Conservation (phyloP, 2,113 vertebrate genomes). For the Cyanoliseus patagonus region DNA sequence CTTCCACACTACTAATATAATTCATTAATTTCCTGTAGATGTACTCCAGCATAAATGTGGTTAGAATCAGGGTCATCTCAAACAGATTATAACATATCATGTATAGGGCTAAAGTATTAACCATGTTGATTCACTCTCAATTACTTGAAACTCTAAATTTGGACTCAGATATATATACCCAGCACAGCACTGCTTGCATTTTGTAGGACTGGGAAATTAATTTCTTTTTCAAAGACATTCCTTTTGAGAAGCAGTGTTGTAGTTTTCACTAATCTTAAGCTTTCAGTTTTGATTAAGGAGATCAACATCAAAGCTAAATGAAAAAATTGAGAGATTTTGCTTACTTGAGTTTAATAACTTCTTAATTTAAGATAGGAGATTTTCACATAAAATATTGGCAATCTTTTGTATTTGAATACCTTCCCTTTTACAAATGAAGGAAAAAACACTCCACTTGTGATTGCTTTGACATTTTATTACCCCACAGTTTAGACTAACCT, state of each 20-base stretch:
- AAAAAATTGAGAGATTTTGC: constrained; percentile 21
- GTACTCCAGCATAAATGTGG: background rate
- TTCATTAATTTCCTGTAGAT: background rate
- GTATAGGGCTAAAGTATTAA: background rate
- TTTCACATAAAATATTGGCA: constrained; percentile 2
- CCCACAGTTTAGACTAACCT: background rate
- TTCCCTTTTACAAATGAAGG: background rate
- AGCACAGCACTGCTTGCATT: background rate
- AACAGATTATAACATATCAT: background rate
- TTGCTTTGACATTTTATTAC: background rate
- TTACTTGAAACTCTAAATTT: background rate
- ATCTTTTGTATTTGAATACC: constrained; percentile 19
- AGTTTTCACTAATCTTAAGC: constrained; percentile 5
- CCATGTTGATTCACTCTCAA: background rate
- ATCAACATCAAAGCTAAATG: constrained; percentile 23
- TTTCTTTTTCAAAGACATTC: background rate
- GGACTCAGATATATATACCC: background rate
- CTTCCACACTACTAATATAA: background rate
- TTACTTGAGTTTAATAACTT: constrained; percentile 36
- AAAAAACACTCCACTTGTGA: background rate
- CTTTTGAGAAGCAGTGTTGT: constrained; percentile 23
- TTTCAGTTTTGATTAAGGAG: constrained; percentile 43
- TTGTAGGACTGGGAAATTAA: background rate
- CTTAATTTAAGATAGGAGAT: constrained; percentile 27
- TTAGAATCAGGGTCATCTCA: background rate